These are phyloP conservation scores for Phasia obesa DNA, from an alignment of 2,888 invertebrate species.

Conservation along the genomic window DNA sequence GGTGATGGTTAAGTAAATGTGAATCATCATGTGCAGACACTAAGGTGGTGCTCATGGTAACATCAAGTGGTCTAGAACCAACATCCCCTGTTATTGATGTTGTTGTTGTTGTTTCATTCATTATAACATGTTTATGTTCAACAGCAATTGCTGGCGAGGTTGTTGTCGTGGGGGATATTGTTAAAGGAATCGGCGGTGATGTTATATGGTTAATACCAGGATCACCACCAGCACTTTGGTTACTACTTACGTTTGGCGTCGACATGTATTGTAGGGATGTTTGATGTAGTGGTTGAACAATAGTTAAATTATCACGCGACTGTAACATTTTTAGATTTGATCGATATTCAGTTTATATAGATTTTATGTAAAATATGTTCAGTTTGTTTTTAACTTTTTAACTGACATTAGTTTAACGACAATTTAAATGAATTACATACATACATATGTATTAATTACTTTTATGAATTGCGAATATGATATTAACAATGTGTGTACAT, in stretches of 20 bases:
- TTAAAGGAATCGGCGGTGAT: conserved; percentile 4
- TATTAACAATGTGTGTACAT: not conserved
- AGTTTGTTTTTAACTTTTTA: conserved; percentile 6
- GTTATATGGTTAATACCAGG: conserved; percentile 22
- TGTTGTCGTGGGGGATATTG: conserved; percentile 72
- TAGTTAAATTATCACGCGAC: conserved; percentile 51
- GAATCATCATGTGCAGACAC: conserved; percentile 54
- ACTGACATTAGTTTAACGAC: conserved; percentile 17
- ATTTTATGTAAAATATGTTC: conserved; percentile 1
- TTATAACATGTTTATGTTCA: conserved; percentile 53
- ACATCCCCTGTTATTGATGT: conserved; percentile 31
- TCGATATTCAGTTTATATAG: conserved; percentile 28
- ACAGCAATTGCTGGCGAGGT: conserved; percentile 46
- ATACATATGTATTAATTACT: not conserved
- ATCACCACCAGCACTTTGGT: conserved; percentile 18
- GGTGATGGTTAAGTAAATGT: conserved; percentile 50
- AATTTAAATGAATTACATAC: conserved; percentile 1
- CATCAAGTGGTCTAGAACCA: conserved; percentile 26
- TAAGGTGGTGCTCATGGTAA: conserved; percentile 39
- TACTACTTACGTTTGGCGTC: conserved; percentile 42
- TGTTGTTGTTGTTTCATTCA: conserved; percentile 46
- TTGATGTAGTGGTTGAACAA: conserved; percentile 24
- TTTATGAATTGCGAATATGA: not conserved
- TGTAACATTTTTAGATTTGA: conserved; percentile 60
- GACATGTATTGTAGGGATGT: conserved; percentile 41